Percentiles rank a stretch among this genome's conserved stretches.
Conservation (phyloP, 2,113 vertebrate genomes). For the Anoura caudifer region DNA sequence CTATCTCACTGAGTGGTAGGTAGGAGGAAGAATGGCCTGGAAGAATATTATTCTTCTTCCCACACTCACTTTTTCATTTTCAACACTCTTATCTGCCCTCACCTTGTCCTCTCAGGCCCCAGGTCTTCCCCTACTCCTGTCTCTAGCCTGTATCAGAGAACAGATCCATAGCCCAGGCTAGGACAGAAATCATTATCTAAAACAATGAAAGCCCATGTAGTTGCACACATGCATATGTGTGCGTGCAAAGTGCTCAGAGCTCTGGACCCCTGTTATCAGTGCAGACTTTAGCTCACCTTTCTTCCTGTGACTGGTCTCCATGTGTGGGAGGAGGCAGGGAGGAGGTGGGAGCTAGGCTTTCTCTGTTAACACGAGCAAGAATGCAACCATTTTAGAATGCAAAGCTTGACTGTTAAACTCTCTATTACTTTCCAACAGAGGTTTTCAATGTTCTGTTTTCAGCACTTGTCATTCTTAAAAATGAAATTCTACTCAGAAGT, state of each 20-base stretch:
- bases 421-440: neutral
- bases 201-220: neutral
- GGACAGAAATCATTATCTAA: neutral
- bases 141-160: neutral
- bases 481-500: neutral
- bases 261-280: neutral
- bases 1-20: neutral
- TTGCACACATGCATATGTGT: neutral
- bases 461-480: neutral
- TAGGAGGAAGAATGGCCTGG: neutral
- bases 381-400: neutral
- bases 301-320: neutral
- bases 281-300: neutral
- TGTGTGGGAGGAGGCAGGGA: neutral
- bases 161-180: neutral
- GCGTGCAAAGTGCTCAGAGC: neutral
- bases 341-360: neutral
- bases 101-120: too few relatives aligned
- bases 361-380: neutral
- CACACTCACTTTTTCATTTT: neutral
- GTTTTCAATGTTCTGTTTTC: conserved; percentile 33
- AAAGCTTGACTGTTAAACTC: neutral
- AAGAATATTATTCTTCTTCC: neutral
- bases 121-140: fast-evolving
- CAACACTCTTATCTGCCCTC: neutral